Base-by-base conservation (phyloP, 2,888 invertebrate species). In the Drosophila anomelani region DNA sequence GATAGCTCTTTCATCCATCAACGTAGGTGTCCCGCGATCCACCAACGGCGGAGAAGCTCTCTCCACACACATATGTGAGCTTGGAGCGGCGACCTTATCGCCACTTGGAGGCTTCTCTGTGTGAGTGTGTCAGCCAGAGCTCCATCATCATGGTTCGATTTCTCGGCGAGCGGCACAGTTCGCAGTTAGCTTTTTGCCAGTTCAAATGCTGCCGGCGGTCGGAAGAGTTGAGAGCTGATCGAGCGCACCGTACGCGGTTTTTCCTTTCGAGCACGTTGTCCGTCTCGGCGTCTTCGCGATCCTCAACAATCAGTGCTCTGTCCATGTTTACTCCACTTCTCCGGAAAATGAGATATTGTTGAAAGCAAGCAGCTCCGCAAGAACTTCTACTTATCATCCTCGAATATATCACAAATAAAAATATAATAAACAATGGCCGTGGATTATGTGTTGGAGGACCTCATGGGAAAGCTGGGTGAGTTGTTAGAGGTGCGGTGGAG, bases 381-480 rank as follows among this genome's bases (percentile, higher is more conserved):
- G 32, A 47, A 39, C 34, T 61, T 23, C 12, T 26, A 56, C 44
- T n/a, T 23, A 23, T 13, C 54, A 23, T 20, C 49, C 17, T 60
- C 59, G 39, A 64, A 49, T 60, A 58, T 39, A 6, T 20, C 15
- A 34, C 2, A 59, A 8, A 1, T 41, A 79, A 60, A 13, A 47
- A 47, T 5, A 54, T 3, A 4, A 60, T 8, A 6, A 49, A 80
- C 49, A 59, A 95, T 95, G 95, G 95, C 94, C 88, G 94, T 94
- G 90, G 95, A 95, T 92, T 94, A 93, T 86, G 94, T 95, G 34
- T 90, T 95, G 62, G 95, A 95, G 89, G 95, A 94, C 81, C 94
- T 95, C 91, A 95, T 95, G 95, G 94, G 94, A 84, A 94, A 95
- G 91, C 92, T 95, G 85, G 95, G 95, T 95, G 85, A 94, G 92